Base-by-base conservation (phyloP, 2,797 vertebrate genomes). In the Philypnodon macrostomus region DNA sequence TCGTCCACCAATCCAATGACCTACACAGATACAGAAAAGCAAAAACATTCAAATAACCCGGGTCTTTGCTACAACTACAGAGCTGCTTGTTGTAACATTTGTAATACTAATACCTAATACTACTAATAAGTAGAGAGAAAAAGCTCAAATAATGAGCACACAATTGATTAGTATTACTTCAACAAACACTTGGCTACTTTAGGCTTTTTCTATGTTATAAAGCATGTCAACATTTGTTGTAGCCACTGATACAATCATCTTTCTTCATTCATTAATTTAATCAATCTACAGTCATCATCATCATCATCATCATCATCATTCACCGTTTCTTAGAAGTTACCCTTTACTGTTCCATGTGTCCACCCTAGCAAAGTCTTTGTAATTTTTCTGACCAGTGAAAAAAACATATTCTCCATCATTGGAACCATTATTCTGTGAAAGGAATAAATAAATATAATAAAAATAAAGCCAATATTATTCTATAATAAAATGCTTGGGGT, bases 341-440 rank as follows among this genome's bases (percentile, higher is more conserved):
- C 90, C 92, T 79, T 90, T 65, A 35, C 90, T 88, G 2, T 87
- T 94, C 96, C 96, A 99, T 15, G 90, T 84, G 67, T 92, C 87
- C 53, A 99, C 92, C 75, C 85, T 85, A 26, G 93, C 82, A 84
- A 96, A 98, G 85, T 98, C 91, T 37, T 85, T 77, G 74, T 95
- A 98, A 81, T 60, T 82, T 0, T 84, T 78, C 42, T 90, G 85
- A 27, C 97, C 97, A 1, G 93, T 95, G 47, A 91, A 86, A 68
- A 96, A 92, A 23, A 94, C 76, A 26, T 97, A 99, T 3, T 94
- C 87, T 10, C 94, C 97, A 12, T 98, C 95, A 45, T 89, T 88
- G 0, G 92, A 93, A 18, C 84, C 90, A 4, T 99, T 99, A 83
- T 62, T 93, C 95, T 98, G 80, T 61, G 15, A 29, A 35, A 8